A percentile compares a stretch with the other conserved stretches of the same genome.
Evolutionary conservation across 1,140 invertebrate genomes (phyloP).

Genomic region (Drosophila sproati): DNA sequence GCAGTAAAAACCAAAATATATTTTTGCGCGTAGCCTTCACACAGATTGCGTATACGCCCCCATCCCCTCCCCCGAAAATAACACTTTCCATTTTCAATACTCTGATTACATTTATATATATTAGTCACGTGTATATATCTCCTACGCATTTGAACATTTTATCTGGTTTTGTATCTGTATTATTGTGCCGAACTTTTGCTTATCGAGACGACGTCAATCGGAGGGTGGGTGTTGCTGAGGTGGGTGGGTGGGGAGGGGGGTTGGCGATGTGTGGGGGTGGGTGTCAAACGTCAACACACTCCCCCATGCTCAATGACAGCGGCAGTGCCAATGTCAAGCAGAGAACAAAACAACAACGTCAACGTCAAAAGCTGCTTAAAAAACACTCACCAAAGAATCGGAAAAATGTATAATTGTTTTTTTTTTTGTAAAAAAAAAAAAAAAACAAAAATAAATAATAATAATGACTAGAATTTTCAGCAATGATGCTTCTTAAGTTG

Average conservation of each 20-base stretch:
- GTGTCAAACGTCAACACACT: constrained; percentile 49
- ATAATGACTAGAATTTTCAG: constrained; percentile 23
- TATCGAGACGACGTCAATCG: constrained; percentile 50
- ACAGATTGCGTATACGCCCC: constrained; percentile 57
- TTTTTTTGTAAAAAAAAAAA: neutral
- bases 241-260: neutral
- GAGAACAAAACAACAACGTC: constrained; percentile 28
- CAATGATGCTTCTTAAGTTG: constrained; percentile 55
- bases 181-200: constrained; percentile 41
- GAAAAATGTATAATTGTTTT: constrained; percentile 20
- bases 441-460: constrained; percentile 7
- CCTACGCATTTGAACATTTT: constrained; percentile 3
- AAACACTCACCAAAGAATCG: constrained; percentile 29
- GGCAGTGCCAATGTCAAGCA: constrained; percentile 53
- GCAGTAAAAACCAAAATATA: neutral
- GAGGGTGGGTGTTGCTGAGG: neutral
- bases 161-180: constrained; percentile 4
- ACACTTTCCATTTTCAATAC: constrained; percentile 45
- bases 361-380: constrained; percentile 64
- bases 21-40: constrained; percentile 10
- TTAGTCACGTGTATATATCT: constrained; percentile 61
- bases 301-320: constrained; percentile 11
- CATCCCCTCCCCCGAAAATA: constrained; percentile 20
- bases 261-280: constrained; percentile 20
- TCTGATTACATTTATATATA: constrained; percentile 55